Conservation (phyloP, 2,797 vertebrate species). For the Scarus forsteni region DNA sequence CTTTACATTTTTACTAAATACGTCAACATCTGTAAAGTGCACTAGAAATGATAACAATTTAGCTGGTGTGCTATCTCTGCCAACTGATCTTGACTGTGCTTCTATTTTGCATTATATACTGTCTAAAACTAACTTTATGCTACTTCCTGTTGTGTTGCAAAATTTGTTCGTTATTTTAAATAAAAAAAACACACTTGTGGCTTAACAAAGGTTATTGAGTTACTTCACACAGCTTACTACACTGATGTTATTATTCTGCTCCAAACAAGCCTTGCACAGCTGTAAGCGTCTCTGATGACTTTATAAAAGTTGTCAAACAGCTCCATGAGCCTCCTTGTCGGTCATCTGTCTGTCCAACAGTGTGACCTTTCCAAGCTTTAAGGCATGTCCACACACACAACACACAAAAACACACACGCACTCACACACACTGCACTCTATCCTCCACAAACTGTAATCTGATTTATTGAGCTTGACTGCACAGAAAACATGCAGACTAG, state of each 20-base stretch:
- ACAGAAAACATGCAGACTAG: conserved; percentile 58
- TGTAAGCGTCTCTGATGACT: conserved; percentile 1
- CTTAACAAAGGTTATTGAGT: too few species aligned
- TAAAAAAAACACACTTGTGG: too few species aligned
- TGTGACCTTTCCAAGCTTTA: conserved; percentile 18
- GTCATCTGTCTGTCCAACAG: conserved; percentile 2
- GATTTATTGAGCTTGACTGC: conserved; percentile 68
- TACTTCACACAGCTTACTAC: too few species aligned
- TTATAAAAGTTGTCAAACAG: conserved; percentile 11
- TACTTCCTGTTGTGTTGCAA: too few species aligned
- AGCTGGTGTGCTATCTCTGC: too few species aligned
- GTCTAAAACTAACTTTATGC: too few species aligned
- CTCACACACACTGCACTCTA: conserved; percentile 14
- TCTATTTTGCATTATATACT: too few species aligned
- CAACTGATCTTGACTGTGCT: too few species aligned
- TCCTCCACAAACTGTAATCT: conserved; percentile 65
- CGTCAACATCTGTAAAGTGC: too few species aligned
- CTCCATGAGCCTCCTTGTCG: not conserved
- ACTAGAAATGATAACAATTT: too few species aligned
- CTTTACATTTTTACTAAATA: too few species aligned
- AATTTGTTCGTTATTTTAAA: too few species aligned
- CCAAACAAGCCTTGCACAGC: not conserved
- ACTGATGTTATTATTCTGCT: not conserved
- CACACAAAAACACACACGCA: not conserved
- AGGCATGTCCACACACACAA: conserved; percentile 6